These are phyloP conservation scores for Euzetes globulus DNA, from an alignment of 2,888 invertebrate genomes.

Conservation along the genomic window DNA sequence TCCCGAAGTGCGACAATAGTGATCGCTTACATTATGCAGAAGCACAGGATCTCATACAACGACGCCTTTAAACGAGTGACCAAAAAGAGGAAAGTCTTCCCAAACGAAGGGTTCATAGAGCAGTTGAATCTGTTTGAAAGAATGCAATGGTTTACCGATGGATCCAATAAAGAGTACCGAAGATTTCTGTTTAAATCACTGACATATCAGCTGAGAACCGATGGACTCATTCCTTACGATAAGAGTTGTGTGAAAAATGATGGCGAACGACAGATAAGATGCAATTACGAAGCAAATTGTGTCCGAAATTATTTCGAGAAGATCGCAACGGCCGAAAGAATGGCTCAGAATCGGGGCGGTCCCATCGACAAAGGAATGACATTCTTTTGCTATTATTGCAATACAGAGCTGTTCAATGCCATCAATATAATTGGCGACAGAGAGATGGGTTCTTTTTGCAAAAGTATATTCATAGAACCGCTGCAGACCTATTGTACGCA, in stretches of 20 bases:
- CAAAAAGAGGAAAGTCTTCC: slow-evolving; percentile 60
- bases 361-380: not conserved
- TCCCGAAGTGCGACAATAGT: slow-evolving; percentile 72
- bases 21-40: slow-evolving; percentile 68
- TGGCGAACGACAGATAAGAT: not conserved
- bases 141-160: slow-evolving; percentile 32
- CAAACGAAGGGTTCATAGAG: slow-evolving; percentile 69
- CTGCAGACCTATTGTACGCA: slow-evolving; percentile 6
- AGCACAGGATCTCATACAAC: slow-evolving; percentile 53
- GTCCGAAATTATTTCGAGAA: slow-evolving; percentile 14
- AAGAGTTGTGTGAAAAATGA: too few species aligned
- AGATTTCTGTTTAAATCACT: slow-evolving; percentile 4
- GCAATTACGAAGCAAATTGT: not conserved
- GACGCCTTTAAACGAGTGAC: slow-evolving; percentile 63
- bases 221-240: not conserved
- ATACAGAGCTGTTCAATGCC: not conserved
- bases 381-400: not conserved
- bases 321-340: not conserved
- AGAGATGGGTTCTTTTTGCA: not conserved
- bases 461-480: slow-evolving; percentile 5
- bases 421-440: not conserved
- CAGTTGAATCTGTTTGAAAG: slow-evolving; percentile 55
- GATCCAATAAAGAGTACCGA: slow-evolving; percentile 29
- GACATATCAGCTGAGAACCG: not conserved
- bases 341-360: not conserved